These are phyloP conservation scores for Marronus borbonicus DNA, from an alignment of 2,888 invertebrate genomes.

Conservation along the genomic window DNA sequence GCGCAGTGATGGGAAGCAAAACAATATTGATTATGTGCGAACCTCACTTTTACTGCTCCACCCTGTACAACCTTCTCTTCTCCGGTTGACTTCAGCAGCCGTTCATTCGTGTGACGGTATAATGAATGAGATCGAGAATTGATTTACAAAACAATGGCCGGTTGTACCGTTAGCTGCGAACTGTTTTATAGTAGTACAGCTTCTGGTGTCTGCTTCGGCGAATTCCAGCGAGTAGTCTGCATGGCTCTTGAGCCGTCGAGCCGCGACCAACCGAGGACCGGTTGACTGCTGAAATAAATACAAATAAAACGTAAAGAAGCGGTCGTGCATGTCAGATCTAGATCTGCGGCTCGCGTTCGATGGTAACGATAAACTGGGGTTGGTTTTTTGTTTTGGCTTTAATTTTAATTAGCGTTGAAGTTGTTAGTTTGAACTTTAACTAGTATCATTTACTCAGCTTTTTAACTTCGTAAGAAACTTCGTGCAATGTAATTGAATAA, in stretches of 20 bases:
- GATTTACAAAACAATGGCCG: constrained; percentile 41
- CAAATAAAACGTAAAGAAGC: neutral
- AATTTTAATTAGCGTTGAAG: constrained; percentile 12
- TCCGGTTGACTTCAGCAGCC: neutral
- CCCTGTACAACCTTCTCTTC: neutral
- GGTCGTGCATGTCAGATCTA: neutral
- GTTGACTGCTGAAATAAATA: neutral
- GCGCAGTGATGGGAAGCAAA: too few relatives aligned
- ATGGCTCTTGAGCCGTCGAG: neutral
- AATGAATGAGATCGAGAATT: constrained; percentile 46
- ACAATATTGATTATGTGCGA: too few relatives aligned
- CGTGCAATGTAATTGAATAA: too few relatives aligned
- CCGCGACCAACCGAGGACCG: neutral
- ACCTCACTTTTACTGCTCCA: neutral
- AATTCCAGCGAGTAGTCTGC: constrained; percentile 24
- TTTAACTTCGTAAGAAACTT: too few relatives aligned
- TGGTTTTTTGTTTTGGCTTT: constrained; percentile 1
- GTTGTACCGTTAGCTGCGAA: constrained; percentile 43
- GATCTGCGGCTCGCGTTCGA: neutral
- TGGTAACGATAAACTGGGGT: neutral
- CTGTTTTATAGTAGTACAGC: constrained; percentile 37
- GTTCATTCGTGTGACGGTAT: constrained; percentile 11
- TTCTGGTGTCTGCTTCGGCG: constrained; percentile 11
- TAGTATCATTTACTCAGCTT: too few relatives aligned
- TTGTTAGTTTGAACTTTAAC: too few relatives aligned